Percentiles rank a stretch among this genome's conserved stretches.
Evolutionary conservation across 2,888 invertebrate species (phyloP).

Genomic region (Hypena proboscidalis): DNA sequence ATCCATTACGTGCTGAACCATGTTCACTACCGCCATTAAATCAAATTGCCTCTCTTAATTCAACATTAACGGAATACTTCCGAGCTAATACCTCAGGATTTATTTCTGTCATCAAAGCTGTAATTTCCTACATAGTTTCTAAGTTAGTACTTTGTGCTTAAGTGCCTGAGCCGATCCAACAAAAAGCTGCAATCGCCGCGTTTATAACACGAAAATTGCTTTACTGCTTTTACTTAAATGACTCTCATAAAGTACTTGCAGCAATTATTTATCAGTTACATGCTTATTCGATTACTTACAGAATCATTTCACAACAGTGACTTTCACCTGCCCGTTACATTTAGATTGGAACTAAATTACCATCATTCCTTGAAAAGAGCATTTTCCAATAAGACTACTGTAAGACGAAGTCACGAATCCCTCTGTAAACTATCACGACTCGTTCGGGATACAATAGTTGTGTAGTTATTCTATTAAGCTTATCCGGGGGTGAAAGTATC

Average conservation of each 20-base stretch:
- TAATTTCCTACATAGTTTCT: conserved; percentile 61
- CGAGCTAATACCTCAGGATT: conserved; percentile 48
- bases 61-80: conserved; percentile 53
- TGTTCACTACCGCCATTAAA: conserved; percentile 57
- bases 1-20: conserved; percentile 46
- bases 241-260: conserved; percentile 33
- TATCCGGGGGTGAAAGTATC: conserved; percentile 78
- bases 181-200: conserved; percentile 35
- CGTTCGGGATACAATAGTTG: conserved; percentile 71
- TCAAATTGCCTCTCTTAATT: conserved; percentile 64
- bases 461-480: conserved; percentile 76
- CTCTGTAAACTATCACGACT: conserved; percentile 79
- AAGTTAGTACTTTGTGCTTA: conserved; percentile 47
- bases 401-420: conserved; percentile 79
- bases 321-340: conserved; percentile 76
- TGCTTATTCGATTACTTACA: conserved; percentile 45
- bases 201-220: conserved; percentile 30
- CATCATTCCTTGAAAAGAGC: conserved; percentile 66
- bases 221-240: conserved; percentile 34
- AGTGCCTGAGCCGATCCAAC: conserved; percentile 12
- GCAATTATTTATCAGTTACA: conserved; percentile 42
- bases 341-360: conserved; percentile 70
- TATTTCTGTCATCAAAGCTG: conserved; percentile 48
- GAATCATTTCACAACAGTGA: conserved; percentile 56
- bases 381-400: conserved; percentile 77